Percentiles rank a stretch among this genome's conserved stretches.
phyloP scores from a whole-genome alignment of 2,888 invertebrate genomes.

The Dicyrtoma fusca region DNA sequence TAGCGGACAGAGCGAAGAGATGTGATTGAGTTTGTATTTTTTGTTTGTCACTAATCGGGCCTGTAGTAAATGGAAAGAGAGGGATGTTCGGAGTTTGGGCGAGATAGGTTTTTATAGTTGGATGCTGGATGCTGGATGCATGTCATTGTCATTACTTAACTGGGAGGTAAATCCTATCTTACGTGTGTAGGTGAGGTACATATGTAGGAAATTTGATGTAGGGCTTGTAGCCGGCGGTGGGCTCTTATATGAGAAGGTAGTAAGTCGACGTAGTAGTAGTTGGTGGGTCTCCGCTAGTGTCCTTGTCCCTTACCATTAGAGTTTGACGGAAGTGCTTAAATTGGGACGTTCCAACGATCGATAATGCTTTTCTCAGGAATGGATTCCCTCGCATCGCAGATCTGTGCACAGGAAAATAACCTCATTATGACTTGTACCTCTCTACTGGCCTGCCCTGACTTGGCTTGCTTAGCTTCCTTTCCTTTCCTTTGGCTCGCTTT shows the following conservation, averaged over 20 bases:
- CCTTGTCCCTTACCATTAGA: constrained; percentile 17
- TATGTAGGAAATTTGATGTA: neutral
- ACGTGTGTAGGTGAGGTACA: too few relatives aligned
- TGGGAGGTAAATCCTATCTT: too few relatives aligned
- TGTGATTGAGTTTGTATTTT: too few relatives aligned
- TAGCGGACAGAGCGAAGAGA: neutral
- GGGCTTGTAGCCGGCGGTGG: too few relatives aligned
- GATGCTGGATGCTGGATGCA: neutral
- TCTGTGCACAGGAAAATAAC: constrained; percentile 42
- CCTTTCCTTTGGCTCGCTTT: neutral
- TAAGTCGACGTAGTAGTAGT: neutral
- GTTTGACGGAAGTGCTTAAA: constrained; percentile 33
- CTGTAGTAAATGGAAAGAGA: neutral
- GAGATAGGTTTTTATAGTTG: neutral
- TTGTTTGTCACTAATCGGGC: too few relatives aligned
- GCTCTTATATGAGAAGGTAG: constrained; percentile 11
- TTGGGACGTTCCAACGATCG: constrained; percentile 39
- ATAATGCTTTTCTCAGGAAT: constrained; percentile 45
- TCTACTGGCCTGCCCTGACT: constrained; percentile 6
- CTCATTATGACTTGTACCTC: constrained; percentile 45
- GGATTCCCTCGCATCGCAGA: constrained; percentile 30
- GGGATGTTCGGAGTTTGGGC: neutral
- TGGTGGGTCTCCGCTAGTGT: constrained; percentile 2
- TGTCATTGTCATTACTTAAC: neutral
- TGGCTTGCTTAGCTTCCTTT: neutral